Conservation (phyloP, 2,797 vertebrate genomes). For the Acanthiza pusilla region DNA sequence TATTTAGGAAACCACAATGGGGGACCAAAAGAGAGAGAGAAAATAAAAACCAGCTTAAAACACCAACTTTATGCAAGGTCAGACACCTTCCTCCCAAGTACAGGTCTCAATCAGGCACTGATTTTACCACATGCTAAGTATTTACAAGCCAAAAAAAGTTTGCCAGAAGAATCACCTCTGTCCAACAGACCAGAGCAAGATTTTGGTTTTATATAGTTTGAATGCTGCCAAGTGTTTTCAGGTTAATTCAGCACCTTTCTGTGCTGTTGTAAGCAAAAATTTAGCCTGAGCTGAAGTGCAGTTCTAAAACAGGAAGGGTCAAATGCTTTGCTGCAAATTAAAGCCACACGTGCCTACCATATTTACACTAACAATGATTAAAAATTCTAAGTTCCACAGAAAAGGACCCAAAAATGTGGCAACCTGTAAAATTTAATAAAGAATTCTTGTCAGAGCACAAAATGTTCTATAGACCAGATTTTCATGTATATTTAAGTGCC, state of each 20-base stretch:
- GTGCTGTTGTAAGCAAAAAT: background rate
- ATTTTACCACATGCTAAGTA: background rate
- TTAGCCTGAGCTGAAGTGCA: background rate
- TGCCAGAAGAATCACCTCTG: background rate
- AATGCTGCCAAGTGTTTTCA: background rate
- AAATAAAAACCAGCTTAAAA: background rate
- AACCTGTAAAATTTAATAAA: background rate
- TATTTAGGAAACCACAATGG: background rate
- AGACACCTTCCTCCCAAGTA: background rate
- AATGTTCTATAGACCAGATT: background rate
- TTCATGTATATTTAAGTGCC: background rate
- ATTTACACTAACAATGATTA: background rate
- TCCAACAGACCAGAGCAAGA: background rate
- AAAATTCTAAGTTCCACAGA: background rate
- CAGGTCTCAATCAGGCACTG: background rate
- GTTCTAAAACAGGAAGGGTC: background rate
- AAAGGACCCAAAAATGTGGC: background rate
- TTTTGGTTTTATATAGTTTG: background rate
- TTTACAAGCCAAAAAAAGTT: background rate
- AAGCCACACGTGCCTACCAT: background rate
- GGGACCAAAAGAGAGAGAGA: background rate
- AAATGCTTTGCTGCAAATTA: background rate
- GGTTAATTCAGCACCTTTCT: constrained; percentile 1
- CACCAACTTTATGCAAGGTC: background rate
- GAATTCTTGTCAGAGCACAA: background rate